Conservation (phyloP, 2,113 vertebrate genomes). For the Nothocercus julius region DNA sequence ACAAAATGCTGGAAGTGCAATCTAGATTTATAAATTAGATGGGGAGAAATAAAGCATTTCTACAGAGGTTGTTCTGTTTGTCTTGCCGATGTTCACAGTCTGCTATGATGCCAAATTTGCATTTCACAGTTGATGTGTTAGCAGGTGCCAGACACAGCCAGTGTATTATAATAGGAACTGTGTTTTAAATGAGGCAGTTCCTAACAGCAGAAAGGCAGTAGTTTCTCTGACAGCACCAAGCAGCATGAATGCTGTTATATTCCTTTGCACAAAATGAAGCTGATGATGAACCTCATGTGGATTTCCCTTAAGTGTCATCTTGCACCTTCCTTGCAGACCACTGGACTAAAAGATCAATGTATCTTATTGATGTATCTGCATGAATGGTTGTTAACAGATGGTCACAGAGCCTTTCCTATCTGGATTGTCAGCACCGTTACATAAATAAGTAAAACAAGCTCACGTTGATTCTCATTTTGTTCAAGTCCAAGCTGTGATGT, state of each 20-base stretch:
- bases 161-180: background rate
- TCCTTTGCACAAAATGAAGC: background rate
- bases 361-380: background rate
- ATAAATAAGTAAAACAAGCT: background rate
- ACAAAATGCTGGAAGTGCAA: background rate
- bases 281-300: background rate
- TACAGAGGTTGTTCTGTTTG: background rate
- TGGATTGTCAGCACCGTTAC: background rate
- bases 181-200: background rate
- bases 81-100: background rate
- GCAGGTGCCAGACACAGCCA: background rate
- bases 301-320: background rate
- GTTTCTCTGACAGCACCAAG: rapidly evolving
- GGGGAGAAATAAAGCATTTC: background rate
- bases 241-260: background rate
- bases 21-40: background rate
- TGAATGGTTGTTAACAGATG: background rate
- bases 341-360: background rate
- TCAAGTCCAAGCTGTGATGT: background rate
- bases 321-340: background rate
- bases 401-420: background rate
- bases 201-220: background rate
- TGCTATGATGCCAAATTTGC: background rate
- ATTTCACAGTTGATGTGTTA: background rate
- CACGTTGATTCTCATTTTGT: background rate